Evolutionary conservation across 2,888 invertebrate genomes (phyloP), one percentile per base, ranked within the genome.

Genomic region (Ormyrus nitidulus): DNA sequence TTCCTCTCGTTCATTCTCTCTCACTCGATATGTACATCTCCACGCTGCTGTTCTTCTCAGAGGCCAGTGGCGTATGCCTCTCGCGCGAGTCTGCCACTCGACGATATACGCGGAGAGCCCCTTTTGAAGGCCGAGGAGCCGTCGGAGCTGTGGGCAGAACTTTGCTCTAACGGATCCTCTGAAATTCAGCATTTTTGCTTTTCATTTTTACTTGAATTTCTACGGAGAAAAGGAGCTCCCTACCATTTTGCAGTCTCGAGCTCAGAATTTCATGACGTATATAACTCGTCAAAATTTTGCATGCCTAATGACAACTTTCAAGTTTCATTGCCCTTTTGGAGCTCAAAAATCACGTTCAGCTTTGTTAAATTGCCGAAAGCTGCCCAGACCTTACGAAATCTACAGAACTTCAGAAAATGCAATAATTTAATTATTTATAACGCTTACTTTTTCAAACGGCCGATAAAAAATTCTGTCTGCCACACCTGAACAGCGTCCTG

Each of bases 51-150:
- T 65, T 58, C 62, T 66, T 71, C 48, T n/a, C 62, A 13, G 65
- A 58, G 80, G 76, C 78, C 76, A 80, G 81, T 81, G 68, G 75
- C 53, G 72, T 72, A 66, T 72, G 77, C 64, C 59, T 65, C 58
- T 5, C 34, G 5, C 61, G 61, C 51, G n/a, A 34, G 19, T 48
- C 13, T 10, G 6, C 34, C 34, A 34, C 34, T 34, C 34, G 34
- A 34, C 34, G 34, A 34, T 34, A 34, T 34, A 34, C 34, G 34
- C 9, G n/a, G 48, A 19, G 10, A 13, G 11, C 4, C 13, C 6
- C 61, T 51, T 51, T 61, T 10, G 51, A 71, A 58, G n/a, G 44
- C 6, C 49, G 51, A n/a, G 58, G 9, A 13, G 34, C 13, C 11
- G 61, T 61, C 51, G 19, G n/a, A 10, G 19, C 66, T 6, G 58